Base-by-base conservation (phyloP, 2,888 invertebrate genomes). In the Ditylenchus weischeri region DNA sequence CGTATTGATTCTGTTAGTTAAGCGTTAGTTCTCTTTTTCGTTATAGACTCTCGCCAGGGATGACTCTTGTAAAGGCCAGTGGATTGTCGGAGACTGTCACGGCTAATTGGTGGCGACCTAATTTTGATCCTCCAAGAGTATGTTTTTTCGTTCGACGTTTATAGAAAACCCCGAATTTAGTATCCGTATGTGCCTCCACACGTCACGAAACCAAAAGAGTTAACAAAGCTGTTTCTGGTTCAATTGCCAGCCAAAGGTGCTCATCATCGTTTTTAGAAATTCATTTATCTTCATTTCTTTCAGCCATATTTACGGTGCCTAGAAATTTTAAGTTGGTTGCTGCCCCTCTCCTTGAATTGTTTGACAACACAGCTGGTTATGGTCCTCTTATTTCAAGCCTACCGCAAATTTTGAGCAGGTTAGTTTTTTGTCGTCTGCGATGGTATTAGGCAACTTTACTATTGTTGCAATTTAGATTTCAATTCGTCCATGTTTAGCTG, bases 81-180 rank as follows among this genome's bases (percentile, higher is more conserved):
- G 98, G 98, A 88, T 91, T n/a, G 90, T 98, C 70, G 96, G 93
- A 85, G 93, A 95, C 82, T 90, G 89, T 18, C 89, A n/a, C 91
- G 80, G 92, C 92, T n/a, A 98, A 96, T 85, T 98, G 98, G 98
- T 99, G 96, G 96, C 87, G 98, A 71, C 98, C 98, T 0, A 98
- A 99, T 86, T 99, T 99, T 86, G 98, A 99, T 86, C 96, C 98
- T 23, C 96, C 98, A 0, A 94, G 96, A 84, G 86, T 86, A 73
- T 21, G 38, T 48, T 50, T 38, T 47, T 48, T 5, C 35, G 38
- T 36, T 58, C 43, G 19, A 50, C 21, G 19, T 54, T 21, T 70
- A n/a, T 35, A n/a, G 11, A 21, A 59, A 23, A 8, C 3, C 19
- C 2, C 11, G 10, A 61, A 13, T 75, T 78, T 73, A 87, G 84